Evolutionary conservation across 2,888 invertebrate species (phyloP).

Genomic region (Andrena bucephala): DNA sequence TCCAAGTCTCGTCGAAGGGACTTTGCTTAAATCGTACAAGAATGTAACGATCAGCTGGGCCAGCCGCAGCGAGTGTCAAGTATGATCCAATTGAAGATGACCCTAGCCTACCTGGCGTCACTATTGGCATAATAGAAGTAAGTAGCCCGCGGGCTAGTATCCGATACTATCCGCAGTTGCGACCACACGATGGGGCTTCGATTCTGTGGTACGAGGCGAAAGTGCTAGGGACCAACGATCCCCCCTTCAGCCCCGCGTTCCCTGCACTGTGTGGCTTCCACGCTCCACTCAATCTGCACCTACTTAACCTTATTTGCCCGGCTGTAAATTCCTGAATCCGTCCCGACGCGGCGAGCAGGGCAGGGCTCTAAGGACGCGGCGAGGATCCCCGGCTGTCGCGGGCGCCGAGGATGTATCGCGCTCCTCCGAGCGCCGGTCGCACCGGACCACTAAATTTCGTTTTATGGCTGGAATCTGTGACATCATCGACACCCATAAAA

Average conservation of each 20-base stretch:
- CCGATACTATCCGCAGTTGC: constrained; percentile 76
- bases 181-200: constrained; percentile 79
- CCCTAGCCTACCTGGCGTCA: constrained; percentile 69
- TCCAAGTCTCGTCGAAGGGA: neutral
- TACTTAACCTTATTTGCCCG: constrained; percentile 82
- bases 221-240: constrained; percentile 41
- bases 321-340: constrained; percentile 62
- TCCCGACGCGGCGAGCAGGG: constrained; percentile 14
- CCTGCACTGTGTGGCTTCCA: constrained; percentile 79
- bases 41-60: constrained; percentile 54
- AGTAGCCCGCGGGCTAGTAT: constrained; percentile 56
- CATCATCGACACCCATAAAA: constrained; percentile 79
- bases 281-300: constrained; percentile 80
- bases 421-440: constrained; percentile 39
- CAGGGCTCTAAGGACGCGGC: constrained; percentile 1
- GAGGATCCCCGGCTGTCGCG: neutral
- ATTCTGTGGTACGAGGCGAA: constrained; percentile 66
- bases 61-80: constrained; percentile 69
- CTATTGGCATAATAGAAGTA: constrained; percentile 75
- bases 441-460: constrained; percentile 72
- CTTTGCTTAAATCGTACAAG: constrained; percentile 22
- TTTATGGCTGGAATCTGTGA: constrained; percentile 77
- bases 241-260: constrained; percentile 19
- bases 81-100: constrained; percentile 77
- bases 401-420: constrained; percentile 47